A percentile compares a stretch with the other conserved stretches of the same genome.
These are phyloP conservation scores for Eledone cirrhosa DNA, from an alignment of 2,888 invertebrate genomes.

Conservation along the genomic window DNA sequence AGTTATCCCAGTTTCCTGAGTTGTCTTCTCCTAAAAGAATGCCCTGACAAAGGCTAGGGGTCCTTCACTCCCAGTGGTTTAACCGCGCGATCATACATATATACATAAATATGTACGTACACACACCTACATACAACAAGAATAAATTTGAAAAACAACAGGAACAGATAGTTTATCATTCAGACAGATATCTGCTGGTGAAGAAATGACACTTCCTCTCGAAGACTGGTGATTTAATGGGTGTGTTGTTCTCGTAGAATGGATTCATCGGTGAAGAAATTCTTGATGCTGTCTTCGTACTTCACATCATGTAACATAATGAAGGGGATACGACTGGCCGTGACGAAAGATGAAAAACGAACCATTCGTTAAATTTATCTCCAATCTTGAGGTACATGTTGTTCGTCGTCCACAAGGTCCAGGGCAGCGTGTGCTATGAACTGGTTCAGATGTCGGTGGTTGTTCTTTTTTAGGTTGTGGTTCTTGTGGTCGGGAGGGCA, in stretches of 20 bases:
- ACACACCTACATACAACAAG: too few relatives aligned
- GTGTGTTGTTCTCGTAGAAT: constrained; percentile 92
- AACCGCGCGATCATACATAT: too few relatives aligned
- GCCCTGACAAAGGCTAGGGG: too few relatives aligned
- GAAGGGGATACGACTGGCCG: constrained; percentile 85
- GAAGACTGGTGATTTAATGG: constrained; percentile 90
- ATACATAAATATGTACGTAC: too few relatives aligned
- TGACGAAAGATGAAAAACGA: constrained; percentile 98
- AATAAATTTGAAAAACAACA: too few relatives aligned
- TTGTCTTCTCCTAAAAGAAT: too few relatives aligned
- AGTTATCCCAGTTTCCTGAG: too few relatives aligned
- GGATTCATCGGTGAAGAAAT: constrained; percentile 99
- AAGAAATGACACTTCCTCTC: constrained; percentile 82
- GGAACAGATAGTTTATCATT: too few relatives aligned
- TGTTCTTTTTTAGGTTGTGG: constrained; percentile 94
- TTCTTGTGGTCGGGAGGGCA: constrained; percentile 67
- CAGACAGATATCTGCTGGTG: constrained; percentile 67
- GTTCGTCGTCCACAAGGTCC: constrained; percentile 94
- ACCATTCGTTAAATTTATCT: constrained; percentile 99
- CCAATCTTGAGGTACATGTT: constrained; percentile 97
- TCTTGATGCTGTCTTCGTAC: constrained; percentile 98
- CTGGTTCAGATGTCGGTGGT: constrained; percentile 94
- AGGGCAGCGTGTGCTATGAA: constrained; percentile 99
- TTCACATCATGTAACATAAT: constrained; percentile 95
- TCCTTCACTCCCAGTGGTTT: too few relatives aligned